phyloP scores from a whole-genome alignment of 2,888 invertebrate species.

The Drosophila dives region DNA sequence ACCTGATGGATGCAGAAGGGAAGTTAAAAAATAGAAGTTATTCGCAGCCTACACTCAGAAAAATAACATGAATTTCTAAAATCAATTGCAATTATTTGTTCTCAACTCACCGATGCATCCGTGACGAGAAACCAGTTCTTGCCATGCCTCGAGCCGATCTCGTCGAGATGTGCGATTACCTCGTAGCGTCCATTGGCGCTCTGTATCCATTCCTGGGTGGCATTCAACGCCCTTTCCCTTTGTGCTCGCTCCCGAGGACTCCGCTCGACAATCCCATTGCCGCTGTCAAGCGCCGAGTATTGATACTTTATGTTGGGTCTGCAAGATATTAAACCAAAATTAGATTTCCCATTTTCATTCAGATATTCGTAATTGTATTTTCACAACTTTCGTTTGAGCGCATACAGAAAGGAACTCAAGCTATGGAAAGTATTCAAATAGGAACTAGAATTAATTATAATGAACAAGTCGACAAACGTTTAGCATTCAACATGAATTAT shows the following conservation, averaged over 20 bases:
- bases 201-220: slow-evolving; percentile 86
- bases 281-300: slow-evolving; percentile 88
- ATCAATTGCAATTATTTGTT: neutral
- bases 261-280: slow-evolving; percentile 87
- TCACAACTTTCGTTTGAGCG: slow-evolving; percentile 29
- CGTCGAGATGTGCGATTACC: slow-evolving; percentile 91
- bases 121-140: slow-evolving; percentile 96
- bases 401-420: slow-evolving; percentile 53
- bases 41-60: neutral
- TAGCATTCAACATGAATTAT: slow-evolving; percentile 34
- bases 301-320: slow-evolving; percentile 86
- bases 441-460: slow-evolving; percentile 43
- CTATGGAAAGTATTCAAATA: slow-evolving; percentile 41
- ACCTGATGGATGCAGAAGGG: slow-evolving; percentile 66
- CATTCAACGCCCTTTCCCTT: slow-evolving; percentile 88
- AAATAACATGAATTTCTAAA: neutral
- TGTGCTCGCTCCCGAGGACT: slow-evolving; percentile 88
- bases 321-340: slow-evolving; percentile 39
- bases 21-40: neutral
- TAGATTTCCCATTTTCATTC: neutral
- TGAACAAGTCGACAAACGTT: slow-evolving; percentile 22
- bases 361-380: neutral
- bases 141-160: slow-evolving; percentile 93
- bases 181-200: slow-evolving; percentile 90
- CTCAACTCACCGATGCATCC: slow-evolving; percentile 88